Evolutionary conservation across 2,113 vertebrate genomes (phyloP).

Genomic region (Halcyon malimbica): DNA sequence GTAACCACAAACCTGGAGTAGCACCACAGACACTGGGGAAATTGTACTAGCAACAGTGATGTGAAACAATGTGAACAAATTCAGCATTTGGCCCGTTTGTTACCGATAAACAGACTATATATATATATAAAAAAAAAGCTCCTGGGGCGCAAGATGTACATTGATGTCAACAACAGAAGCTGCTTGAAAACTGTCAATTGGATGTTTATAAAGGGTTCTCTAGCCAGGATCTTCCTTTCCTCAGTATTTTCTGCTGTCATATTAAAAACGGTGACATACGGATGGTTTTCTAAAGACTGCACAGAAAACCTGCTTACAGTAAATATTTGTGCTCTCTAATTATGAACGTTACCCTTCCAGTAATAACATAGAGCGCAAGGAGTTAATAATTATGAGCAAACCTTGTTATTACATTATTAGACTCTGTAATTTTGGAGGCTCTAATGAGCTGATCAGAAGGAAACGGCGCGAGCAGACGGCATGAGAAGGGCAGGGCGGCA

Average conservation of each 20-base stretch:
- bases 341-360: background rate
- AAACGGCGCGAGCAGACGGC: background rate
- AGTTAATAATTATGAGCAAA: constrained; percentile 18
- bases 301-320: background rate
- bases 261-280: background rate
- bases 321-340: constrained; percentile 43
- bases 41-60: background rate
- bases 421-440: constrained; percentile 22
- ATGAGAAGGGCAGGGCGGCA: constrained; percentile 45
- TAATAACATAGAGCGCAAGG: background rate
- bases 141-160: background rate
- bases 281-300: background rate
- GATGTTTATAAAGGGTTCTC: background rate
- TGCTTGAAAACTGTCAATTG: background rate
- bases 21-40: background rate
- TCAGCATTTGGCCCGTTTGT: background rate
- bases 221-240: background rate
- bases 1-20: background rate
- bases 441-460: constrained; percentile 53
- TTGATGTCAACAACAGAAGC: background rate
- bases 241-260: background rate
- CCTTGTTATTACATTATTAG: constrained; percentile 31
- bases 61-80: background rate
- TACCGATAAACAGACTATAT: background rate
- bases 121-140: background rate